Base-by-base conservation (phyloP, 2,113 vertebrate species). In the Merops nubicus region DNA sequence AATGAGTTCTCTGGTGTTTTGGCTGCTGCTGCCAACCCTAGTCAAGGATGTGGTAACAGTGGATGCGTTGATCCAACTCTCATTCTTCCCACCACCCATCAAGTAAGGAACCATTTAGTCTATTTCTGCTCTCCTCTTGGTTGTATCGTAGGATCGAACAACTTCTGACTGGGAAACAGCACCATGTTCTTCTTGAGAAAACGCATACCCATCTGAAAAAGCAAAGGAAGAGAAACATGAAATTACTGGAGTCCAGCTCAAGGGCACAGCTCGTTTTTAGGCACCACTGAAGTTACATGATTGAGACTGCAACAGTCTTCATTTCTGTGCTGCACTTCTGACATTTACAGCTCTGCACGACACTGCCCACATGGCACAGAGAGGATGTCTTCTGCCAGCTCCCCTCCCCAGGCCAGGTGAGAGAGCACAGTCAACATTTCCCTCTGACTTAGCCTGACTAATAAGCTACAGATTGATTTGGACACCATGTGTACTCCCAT, bases 181-280 rank as follows among this genome's bases (percentile, higher is more conserved):
- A 16, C 99, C 99, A 1, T 99, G 99, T 94, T 99, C 99, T 97
- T 99, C 99, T 98, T 99, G 99, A 89, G 99, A 99, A 98, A 99
- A 99, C 12, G 99, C 99, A 48, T 99, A 99, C 43, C 99, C 99
- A 94, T 99, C 99, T 99, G 98, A 21, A 98, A 97, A 78, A 91
- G 59, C 57, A 94, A 81, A 82, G 54, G 28, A 84, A 51, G 70
- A 34, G 42, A 29, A 28, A 62, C 38, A 69, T n/a, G 26, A 16
- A 75, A 34, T 91, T 56, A 80, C 36, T 31, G 7, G 8, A 74
- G 38, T 15, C 7, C 8, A 68, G 78, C 54, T 73, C 76, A 51
- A 79, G 40, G 69, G 8, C 29, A 77, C 29, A 43, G 45, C 19
- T 19, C 2, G 0, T 10, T 93, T 63, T 53, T 28, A 72, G 60